A percentile compares a stretch with the other conserved stretches of the same genome.
Evolutionary conservation across 2,888 invertebrate species (phyloP).

Genomic region (Oligia latruncula): DNA sequence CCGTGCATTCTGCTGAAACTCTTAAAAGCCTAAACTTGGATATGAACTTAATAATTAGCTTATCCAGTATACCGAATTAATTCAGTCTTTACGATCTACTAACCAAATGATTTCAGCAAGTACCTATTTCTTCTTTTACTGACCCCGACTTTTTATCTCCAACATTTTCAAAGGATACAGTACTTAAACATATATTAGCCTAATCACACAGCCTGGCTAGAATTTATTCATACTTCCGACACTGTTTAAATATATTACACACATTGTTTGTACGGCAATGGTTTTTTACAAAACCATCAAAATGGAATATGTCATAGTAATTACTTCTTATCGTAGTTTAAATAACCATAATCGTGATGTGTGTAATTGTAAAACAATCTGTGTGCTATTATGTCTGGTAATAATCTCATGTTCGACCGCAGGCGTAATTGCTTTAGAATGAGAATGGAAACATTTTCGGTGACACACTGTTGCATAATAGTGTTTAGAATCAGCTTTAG

Average conservation of each 20-base stretch:
- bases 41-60: neutral
- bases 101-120: neutral
- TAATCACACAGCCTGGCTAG: slow-evolving; percentile 4
- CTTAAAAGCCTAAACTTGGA: neutral
- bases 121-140: neutral
- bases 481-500: neutral
- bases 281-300: slow-evolving; percentile 61
- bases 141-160: slow-evolving; percentile 14
- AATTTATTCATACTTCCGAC: slow-evolving; percentile 21
- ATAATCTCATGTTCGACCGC: slow-evolving; percentile 57
- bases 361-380: slow-evolving; percentile 68
- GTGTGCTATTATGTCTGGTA: slow-evolving; percentile 59
- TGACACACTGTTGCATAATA: slow-evolving; percentile 50
- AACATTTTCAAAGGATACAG: slow-evolving; percentile 11
- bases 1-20: neutral
- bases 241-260: slow-evolving; percentile 29
- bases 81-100: neutral
- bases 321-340: slow-evolving; percentile 67
- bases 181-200: slow-evolving; percentile 15
- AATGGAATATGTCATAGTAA: slow-evolving; percentile 61
- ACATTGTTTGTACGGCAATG: slow-evolving; percentile 49
- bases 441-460: slow-evolving; percentile 50
- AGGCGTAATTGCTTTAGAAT: slow-evolving; percentile 51
- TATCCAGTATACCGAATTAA: neutral
- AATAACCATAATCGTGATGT: slow-evolving; percentile 63